These are phyloP conservation scores for Callospermophilus lateralis DNA, from an alignment of 2,113 vertebrate genomes.

Conservation along the genomic window DNA sequence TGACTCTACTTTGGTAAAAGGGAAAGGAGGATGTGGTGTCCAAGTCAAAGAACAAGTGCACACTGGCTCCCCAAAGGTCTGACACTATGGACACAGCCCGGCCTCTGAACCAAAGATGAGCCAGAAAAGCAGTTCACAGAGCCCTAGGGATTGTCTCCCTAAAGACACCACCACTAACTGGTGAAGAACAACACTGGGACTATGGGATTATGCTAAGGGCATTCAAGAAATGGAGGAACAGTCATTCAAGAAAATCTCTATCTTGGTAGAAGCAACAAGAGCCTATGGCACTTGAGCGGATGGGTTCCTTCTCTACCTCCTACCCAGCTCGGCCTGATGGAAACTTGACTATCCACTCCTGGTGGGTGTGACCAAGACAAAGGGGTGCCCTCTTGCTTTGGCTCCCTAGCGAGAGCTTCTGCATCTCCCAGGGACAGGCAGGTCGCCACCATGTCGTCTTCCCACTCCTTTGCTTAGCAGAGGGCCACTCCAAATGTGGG, in stretches of 20 bases:
- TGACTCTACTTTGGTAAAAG: neutral
- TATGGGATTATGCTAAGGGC: neutral
- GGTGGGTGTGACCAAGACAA: neutral
- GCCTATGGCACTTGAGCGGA: neutral
- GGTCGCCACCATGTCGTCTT: no score
- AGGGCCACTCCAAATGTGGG: neutral
- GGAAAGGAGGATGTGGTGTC: neutral
- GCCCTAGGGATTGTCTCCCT: neutral
- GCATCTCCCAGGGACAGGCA: neutral
- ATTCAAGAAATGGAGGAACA: neutral
- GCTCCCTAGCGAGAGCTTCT: neutral
- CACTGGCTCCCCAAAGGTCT: neutral
- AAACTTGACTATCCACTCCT: neutral
- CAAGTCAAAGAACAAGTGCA: neutral
- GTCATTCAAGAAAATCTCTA: neutral
- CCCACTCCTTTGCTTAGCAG: neutral
- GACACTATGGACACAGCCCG: accelerated
- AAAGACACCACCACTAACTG: neutral
- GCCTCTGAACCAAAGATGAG: neutral
- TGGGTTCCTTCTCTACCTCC: neutral
- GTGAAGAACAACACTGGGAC: neutral
- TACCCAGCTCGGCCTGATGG: neutral
- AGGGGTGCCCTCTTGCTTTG: neutral
- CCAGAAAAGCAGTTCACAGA: no score
- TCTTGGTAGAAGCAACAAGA: neutral